A percentile compares a stretch with the other conserved stretches of the same genome.
phyloP scores from a whole-genome alignment of 1,140 invertebrate genomes.

The Penaeus japonicus region DNA sequence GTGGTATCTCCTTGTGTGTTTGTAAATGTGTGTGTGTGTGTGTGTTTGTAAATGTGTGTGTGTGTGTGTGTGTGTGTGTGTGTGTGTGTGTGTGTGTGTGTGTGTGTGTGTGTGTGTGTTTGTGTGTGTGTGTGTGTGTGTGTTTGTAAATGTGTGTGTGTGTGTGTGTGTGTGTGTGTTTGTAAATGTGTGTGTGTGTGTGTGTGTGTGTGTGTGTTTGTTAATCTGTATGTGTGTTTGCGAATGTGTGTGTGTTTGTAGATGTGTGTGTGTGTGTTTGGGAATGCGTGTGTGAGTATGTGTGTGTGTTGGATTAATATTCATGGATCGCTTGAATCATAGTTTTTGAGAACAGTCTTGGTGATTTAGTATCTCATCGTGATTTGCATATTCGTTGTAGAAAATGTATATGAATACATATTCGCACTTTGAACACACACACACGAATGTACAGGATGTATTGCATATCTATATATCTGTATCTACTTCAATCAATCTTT shows the following conservation, averaged over 20 bases:
- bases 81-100: neutral
- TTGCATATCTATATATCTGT: neutral
- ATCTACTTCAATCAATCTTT: neutral
- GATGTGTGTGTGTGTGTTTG: too few relatives aligned
- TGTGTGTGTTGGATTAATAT: too few relatives aligned
- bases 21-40: neutral
- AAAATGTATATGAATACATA: neutral
- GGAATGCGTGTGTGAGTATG: too few relatives aligned
- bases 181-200: neutral
- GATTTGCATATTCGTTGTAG: too few relatives aligned
- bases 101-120: neutral
- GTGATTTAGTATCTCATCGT: too few relatives aligned
- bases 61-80: neutral
- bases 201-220: too few relatives aligned
- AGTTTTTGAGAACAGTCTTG: too few relatives aligned
- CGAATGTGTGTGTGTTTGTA: too few relatives aligned
- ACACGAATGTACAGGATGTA: neutral
- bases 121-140: neutral
- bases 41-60: neutral
- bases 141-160: neutral
- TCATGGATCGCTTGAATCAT: too few relatives aligned
- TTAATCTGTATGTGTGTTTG: too few relatives aligned
- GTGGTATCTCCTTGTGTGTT: neutral
- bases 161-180: neutral
- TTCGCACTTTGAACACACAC: neutral